Percentiles rank a stretch among this genome's conserved stretches.
Evolutionary conservation across 1,140 invertebrate species (phyloP).

Genomic region (Anastrepha ludens): DNA sequence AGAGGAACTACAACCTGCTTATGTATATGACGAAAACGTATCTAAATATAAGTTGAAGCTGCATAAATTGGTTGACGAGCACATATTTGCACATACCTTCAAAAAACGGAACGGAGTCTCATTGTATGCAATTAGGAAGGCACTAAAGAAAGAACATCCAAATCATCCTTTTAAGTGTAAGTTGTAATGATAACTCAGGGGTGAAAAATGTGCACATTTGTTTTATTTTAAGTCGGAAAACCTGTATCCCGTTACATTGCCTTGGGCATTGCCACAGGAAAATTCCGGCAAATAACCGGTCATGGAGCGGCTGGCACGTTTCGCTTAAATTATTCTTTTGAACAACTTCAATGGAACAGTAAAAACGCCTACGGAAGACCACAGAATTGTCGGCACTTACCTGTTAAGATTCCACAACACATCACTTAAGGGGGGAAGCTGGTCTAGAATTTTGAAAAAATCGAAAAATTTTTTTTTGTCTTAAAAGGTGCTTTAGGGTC

Average conservation of each 20-base stretch:
- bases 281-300: background rate
- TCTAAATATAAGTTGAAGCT: background rate
- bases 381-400: no score
- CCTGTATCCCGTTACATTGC: background rate
- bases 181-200: background rate
- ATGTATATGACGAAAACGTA: background rate
- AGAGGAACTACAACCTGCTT: no score
- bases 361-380: no score
- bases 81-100: constrained; percentile 3
- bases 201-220: background rate
- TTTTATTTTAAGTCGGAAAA: background rate
- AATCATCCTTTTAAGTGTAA: background rate
- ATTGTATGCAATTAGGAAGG: background rate
- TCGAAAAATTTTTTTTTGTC: no score
- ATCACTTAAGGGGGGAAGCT: no score
- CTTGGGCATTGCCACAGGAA: background rate
- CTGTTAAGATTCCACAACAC: no score
- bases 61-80: background rate
- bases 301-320: constrained; percentile 18
- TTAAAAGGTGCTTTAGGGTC: no score
- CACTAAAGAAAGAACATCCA: background rate
- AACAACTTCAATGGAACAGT: no score
- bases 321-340: no score
- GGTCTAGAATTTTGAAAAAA: no score
- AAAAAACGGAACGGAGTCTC: background rate